Conservation (phyloP, 2,113 vertebrate species). For the Nannobrachium achirus region DNA sequence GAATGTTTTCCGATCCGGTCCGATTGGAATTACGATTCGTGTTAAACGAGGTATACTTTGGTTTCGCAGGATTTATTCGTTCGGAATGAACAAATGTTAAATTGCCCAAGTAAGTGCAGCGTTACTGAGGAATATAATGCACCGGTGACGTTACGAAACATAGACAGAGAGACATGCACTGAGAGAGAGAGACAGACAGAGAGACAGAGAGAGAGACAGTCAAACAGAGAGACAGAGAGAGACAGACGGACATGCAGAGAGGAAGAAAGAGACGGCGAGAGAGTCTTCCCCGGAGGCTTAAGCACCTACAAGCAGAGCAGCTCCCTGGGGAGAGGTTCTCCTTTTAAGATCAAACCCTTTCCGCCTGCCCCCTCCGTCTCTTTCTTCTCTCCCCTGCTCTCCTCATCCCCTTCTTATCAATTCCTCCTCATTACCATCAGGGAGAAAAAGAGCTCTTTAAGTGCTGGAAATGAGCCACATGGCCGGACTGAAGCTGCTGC, state of each 20-base stretch:
- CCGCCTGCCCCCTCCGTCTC: conserved; percentile 22
- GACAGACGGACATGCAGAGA: not conserved
- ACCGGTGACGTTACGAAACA: not conserved
- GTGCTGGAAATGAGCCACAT: conserved; percentile 43
- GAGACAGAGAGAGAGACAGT: not conserved
- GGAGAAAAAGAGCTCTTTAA: conserved; percentile 28
- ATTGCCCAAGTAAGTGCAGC: too few relatives aligned
- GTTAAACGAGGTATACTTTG: too few relatives aligned
- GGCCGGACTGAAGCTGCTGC: conserved; percentile 18
- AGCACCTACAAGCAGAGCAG: conserved; percentile 58
- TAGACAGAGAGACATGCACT: conserved; percentile 19
- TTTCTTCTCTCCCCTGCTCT: conserved; percentile 19
- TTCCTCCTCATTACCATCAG: conserved; percentile 43
- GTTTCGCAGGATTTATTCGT: too few relatives aligned
- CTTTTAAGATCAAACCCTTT: conserved; percentile 67
- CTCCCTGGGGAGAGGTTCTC: conserved; percentile 47
- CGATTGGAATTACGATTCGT: too few relatives aligned
- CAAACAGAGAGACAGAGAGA: conserved; percentile 5
- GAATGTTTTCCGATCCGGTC: too few relatives aligned
- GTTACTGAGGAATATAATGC: too few relatives aligned
- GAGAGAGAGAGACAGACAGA: not conserved
- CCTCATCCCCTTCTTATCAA: conserved; percentile 33
- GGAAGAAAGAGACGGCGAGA: not conserved
- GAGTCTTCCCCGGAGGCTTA: conserved; percentile 28
- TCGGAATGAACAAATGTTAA: too few relatives aligned